Evolutionary conservation across 2,113 vertebrate genomes (phyloP), one percentile per base, ranked within the genome.

Genomic region (Stercorarius parasiticus): DNA sequence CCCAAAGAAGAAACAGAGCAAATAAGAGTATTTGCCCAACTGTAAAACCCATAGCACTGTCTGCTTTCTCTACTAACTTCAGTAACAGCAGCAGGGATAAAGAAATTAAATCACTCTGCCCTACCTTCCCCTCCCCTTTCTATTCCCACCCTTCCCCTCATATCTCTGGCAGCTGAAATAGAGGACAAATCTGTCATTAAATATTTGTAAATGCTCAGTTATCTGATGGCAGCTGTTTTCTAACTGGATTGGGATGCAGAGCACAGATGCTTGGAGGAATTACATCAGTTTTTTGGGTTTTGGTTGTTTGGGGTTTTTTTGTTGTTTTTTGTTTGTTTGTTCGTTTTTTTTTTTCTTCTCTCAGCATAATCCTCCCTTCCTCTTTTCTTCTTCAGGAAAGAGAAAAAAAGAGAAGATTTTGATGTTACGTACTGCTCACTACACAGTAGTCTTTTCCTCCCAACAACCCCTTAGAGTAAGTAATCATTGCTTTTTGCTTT

Each of bases 191-290:
- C 72, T 96, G 77, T 82, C 94, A 90, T 95, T 98, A 97, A 96
- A 95, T 96, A 95, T 97, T 97, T 97, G 87, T 95, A 97, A 98
- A 97, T 96, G 62, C 88, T 96, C 80, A 78, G 85, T 96, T 97
- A 94, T 67, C 77, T 92, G 38, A 91, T 66, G 69, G 30, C 88
- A 98, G 93, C 86, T 97, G 86, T 97, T 95, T 97, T 89, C 70
- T 96, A 73, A 91, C 73, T 86, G 40, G 34, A 81, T 76, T 66
- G 27, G 55, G 73, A 96, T 90, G 88, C 71, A 89, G 71, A 91
- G 40, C 91, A 93, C 94, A 97, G 80, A 87, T 97, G 95, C 55
- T 96, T 91, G 56, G 47, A 95, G 64, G 58, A n/a, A 2, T 58
- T 72, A 92, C 70, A 73, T 34, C 14, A 67, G n/a, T n/a, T 65